Evolutionary conservation across 2,113 vertebrate species (phyloP), one percentile per base, ranked within the genome.

Genomic region (Myxocyprinus asiaticus): DNA sequence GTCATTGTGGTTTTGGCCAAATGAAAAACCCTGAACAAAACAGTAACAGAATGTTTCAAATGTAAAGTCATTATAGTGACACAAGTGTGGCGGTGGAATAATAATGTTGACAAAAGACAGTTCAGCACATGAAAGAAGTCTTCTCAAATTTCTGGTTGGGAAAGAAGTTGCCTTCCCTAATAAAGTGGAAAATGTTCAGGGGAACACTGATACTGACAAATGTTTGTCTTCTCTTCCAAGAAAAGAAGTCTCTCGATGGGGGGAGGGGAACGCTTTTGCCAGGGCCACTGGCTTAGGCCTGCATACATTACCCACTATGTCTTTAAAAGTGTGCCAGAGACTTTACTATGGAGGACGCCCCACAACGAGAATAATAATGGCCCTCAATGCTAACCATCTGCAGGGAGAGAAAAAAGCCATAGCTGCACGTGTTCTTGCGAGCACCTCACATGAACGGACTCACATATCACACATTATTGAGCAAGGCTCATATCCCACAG

Each of bases 271-370:
- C 48, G 44, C 17, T 76, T 61, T 85, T 87, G 88, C 88, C 88
- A 90, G 88, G 90, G 86, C 88, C 87, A 90, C 88, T 89, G 22
- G 90, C 88, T 91, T 87, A 85, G 88, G 82, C 87, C 87, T 91
- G 92, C 90, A 94, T 94, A 92, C 86, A 92, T 93, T 92, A 92
- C 74, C 86, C 87, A 87, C 86, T 88, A 87, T 90, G 88, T 90
- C 90, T 94, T 94, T 92, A 92, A 92, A 94, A 93, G 91, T 93
- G 91, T 93, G 91, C 91, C 91, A 93, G 89, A 91, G 90, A 91
- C 89, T 93, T 91, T 88, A 90, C 77, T 84, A 84, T 86, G 85
- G 88, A 90, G 89, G 90, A 92, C 90, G 86, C 89, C 91, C 90
- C 88, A 90, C 89, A 89, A 91, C 85, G 88, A 91, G 88, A 86